These are phyloP conservation scores for Amblyopsis rosae DNA, from an alignment of 2,113 vertebrate genomes.

Conservation along the genomic window DNA sequence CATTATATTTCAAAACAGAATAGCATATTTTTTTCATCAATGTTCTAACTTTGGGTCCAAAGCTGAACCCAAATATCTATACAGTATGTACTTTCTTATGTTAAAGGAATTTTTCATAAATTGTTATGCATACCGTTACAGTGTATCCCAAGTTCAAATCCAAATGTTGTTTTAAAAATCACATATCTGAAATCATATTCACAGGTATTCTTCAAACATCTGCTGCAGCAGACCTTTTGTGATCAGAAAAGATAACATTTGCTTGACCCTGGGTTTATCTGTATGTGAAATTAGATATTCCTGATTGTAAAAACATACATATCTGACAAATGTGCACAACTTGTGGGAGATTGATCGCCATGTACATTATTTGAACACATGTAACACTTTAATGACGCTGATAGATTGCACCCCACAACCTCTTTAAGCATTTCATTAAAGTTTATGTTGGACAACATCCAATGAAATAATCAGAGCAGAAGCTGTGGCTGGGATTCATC, in stretches of 20 bases:
- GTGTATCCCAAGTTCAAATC: too few species aligned
- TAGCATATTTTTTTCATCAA: slow-evolving; percentile 24
- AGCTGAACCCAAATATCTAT: slow-evolving; percentile 2
- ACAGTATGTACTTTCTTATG: slow-evolving; percentile 15
- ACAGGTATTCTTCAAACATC: slow-evolving; percentile 14
- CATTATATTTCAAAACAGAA: slow-evolving; percentile 12
- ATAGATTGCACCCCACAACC: slow-evolving; percentile 46
- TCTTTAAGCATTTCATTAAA: slow-evolving; percentile 38
- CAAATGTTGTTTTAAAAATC: slow-evolving; percentile 21
- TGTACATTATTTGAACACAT: slow-evolving; percentile 18
- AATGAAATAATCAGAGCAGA: slow-evolving; percentile 28
- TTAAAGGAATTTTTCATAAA: neutral
- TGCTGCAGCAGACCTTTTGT: slow-evolving; percentile 28
- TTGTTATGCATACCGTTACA: too few species aligned
- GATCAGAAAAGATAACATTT: slow-evolving; percentile 24
- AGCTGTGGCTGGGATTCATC: slow-evolving; percentile 4
- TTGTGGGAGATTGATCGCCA: slow-evolving; percentile 49
- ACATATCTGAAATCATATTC: slow-evolving; percentile 13
- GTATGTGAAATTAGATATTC: slow-evolving; percentile 32
- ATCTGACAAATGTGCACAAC: slow-evolving; percentile 54
- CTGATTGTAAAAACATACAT: slow-evolving; percentile 45
- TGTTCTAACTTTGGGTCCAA: slow-evolving; percentile 23
- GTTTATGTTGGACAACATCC: neutral
- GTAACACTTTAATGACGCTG: slow-evolving; percentile 56
- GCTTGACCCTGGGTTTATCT: slow-evolving; percentile 26